Evolutionary conservation across 2,113 vertebrate species (phyloP).

Genomic region (Petrocephalus zakoni): DNA sequence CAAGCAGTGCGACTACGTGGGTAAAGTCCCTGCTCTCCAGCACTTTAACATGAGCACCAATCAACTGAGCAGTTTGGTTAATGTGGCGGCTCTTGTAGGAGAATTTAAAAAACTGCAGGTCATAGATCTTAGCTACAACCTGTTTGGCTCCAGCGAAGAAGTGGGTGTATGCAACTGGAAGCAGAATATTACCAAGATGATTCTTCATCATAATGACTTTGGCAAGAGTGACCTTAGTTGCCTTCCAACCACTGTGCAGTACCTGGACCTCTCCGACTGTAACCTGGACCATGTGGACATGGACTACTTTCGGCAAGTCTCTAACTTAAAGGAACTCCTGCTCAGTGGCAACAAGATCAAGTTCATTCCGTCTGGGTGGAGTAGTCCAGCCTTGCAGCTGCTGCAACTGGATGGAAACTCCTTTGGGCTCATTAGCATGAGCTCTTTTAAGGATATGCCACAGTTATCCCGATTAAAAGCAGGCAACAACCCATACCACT

Average conservation of each 20-base stretch:
- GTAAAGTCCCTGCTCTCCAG: constrained; percentile 50
- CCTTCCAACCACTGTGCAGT: constrained; percentile 62
- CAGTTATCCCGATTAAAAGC: constrained; percentile 53
- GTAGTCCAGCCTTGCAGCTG: constrained; percentile 44
- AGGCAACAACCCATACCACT: constrained; percentile 78
- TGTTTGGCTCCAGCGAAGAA: constrained; percentile 42
- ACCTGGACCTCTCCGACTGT: constrained; percentile 70
- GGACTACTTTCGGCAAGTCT: constrained; percentile 59
- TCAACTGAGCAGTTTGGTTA: constrained; percentile 52
- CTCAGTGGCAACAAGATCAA: constrained; percentile 78
- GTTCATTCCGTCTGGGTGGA: constrained; percentile 70
- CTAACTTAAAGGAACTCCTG: constrained; percentile 51
- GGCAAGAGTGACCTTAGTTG: constrained; percentile 51
- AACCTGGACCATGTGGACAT: constrained; percentile 66
- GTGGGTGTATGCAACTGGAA: constrained; percentile 57
- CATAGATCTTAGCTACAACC: constrained; percentile 66
- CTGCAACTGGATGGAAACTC: constrained; percentile 73
- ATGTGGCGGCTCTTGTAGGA: constrained; percentile 50
- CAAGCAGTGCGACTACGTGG: constrained; percentile 53
- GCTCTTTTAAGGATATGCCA: constrained; percentile 64
- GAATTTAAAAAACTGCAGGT: constrained; percentile 54
- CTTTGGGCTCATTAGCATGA: constrained; percentile 64
- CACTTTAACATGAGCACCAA: constrained; percentile 59
- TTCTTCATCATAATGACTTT: constrained; percentile 60
- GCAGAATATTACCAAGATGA: constrained; percentile 53